Evolutionary conservation across 2,888 invertebrate species (phyloP), one percentile per base, ranked within the genome.

Genomic region (Erebia aethiops): DNA sequence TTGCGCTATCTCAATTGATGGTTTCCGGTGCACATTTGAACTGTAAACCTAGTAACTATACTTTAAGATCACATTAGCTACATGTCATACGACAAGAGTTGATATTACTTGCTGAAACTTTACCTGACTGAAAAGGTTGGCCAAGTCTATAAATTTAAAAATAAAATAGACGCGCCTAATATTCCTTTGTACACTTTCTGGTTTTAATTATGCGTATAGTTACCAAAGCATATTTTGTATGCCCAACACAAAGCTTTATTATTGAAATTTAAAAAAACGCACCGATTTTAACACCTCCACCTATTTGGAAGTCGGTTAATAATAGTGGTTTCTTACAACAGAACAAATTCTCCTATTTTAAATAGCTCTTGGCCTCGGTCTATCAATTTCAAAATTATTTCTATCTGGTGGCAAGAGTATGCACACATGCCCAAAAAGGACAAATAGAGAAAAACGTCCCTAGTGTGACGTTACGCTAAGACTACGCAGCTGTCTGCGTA

Each of bases 1-100:
- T 89, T 83, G 85, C 87, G 87, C 90, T 90, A 90, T 91, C 91
- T 90, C 84, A 92, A 93, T 93, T 92, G 91, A 92, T 93, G 86
- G 89, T 88, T 93, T 93, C 93, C 93, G 92, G 90, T 81, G 90
- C 81, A 87, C 88, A 88, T 91, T 91, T 88, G 87, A 86, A 82
- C 83, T 80, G 83, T 82, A 81, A 83, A 84, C 86, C 87, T 88
- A 89, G 88, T 88, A 14, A 62, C 8, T 46, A 14, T 46, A 14
- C 14, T n/a, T 56, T 10, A 16, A 41, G 14, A 58, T 2, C 58
- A 58, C 14, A n/a, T 58, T 16, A 10, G 41, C 35, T 16, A 60
- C 16, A 43, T 41, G 41, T 9, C 1, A 10, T 16, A 41, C 1
- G 41, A 41, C 41, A 60, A 60, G 16, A 16, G n/a, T 60, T 26